Evolutionary conservation across 2,113 vertebrate genomes (phyloP).

Genomic region (Prinia subflava): DNA sequence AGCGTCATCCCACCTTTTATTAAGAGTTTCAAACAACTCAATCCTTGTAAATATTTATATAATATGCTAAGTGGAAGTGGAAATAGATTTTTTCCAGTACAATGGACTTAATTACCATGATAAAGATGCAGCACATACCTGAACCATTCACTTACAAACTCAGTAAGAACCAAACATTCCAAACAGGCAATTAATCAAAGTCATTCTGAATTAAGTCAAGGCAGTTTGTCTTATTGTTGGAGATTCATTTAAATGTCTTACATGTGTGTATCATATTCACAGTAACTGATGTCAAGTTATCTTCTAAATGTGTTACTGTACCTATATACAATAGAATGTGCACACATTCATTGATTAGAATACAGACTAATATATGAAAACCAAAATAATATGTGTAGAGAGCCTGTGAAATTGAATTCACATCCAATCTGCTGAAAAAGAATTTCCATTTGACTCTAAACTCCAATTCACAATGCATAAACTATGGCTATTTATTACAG

Average conservation of each 20-base stretch:
- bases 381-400: conserved; percentile 41
- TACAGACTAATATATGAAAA: conserved; percentile 20
- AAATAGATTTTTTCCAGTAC: not conserved
- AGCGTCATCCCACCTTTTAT: not conserved
- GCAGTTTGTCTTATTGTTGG: not conserved
- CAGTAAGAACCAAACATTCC: not conserved
- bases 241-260: not conserved
- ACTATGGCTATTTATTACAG: conserved; percentile 69
- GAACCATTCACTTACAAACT: not conserved
- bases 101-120: not conserved
- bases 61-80: not conserved
- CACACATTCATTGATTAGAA: conserved; percentile 30
- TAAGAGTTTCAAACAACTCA: not conserved
- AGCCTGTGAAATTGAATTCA: conserved; percentile 55
- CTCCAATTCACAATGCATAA: conserved; percentile 61
- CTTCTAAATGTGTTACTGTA: not conserved
- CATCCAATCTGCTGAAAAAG: conserved; percentile 21
- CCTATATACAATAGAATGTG: not conserved
- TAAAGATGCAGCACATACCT: not conserved
- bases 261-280: not conserved
- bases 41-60: conserved; percentile 3
- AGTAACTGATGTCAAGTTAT: not conserved
- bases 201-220: not conserved
- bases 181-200: not conserved
- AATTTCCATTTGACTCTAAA: conserved; percentile 49